phyloP scores from a whole-genome alignment of 2,113 vertebrate genomes.

The Saccopteryx bilineata region DNA sequence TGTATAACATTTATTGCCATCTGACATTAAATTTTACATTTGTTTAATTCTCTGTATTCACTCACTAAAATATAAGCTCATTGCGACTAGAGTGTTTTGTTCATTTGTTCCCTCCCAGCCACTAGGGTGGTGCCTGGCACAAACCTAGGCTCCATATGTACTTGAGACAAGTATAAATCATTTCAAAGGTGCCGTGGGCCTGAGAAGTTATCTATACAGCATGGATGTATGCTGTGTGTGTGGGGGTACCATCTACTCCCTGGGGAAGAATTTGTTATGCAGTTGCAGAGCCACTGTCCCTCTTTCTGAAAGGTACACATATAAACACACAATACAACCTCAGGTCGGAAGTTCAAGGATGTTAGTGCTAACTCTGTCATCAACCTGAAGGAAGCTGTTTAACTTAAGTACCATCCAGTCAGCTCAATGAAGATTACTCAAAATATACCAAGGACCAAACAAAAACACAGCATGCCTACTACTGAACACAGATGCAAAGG shows the following conservation, averaged over 20 bases:
- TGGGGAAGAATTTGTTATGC: not conserved
- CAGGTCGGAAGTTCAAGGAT: not conserved
- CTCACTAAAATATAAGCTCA: not conserved
- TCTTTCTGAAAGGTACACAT: not conserved
- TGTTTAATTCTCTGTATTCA: constrained; percentile 12
- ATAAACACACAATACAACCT: not conserved
- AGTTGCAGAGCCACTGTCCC: too few species aligned
- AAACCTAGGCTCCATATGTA: not conserved
- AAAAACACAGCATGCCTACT: not conserved
- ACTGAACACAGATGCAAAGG: not conserved
- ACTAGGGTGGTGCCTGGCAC: not conserved
- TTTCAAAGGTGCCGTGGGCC: not conserved
- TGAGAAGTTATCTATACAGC: not conserved
- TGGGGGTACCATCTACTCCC: not conserved
- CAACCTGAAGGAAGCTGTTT: not conserved
- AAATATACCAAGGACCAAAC: not conserved
- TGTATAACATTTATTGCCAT: not conserved
- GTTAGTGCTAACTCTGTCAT: not conserved
- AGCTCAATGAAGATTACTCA: not conserved
- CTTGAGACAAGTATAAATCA: not conserved
- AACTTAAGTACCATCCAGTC: not conserved
- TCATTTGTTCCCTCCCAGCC: not conserved
- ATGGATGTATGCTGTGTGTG: fast-evolving
- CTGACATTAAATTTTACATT: not conserved
- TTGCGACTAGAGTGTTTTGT: not conserved